Evolutionary conservation across 2,113 vertebrate genomes (phyloP).

Genomic region (Formicarius rufipectus): DNA sequence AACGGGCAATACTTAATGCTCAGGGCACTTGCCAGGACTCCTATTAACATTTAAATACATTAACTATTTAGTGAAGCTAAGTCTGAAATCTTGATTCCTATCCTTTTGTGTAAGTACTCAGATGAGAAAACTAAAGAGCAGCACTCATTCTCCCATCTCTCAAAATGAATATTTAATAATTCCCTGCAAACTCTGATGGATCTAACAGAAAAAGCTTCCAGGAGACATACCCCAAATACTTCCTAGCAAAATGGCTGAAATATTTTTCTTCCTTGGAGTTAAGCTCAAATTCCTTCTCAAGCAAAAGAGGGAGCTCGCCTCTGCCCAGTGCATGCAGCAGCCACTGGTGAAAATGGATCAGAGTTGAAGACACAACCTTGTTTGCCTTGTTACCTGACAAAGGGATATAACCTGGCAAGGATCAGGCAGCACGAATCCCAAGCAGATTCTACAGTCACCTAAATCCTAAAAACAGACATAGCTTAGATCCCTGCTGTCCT

Average conservation of each 20-base stretch:
- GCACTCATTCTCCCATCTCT: neutral
- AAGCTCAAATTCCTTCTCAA: neutral
- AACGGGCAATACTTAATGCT: conserved; percentile 32
- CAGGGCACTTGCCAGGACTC: conserved; percentile 18
- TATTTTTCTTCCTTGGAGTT: neutral
- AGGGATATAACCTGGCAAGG: neutral
- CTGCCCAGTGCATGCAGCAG: neutral
- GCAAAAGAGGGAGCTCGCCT: neutral
- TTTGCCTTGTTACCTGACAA: neutral
- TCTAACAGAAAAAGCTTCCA: neutral
- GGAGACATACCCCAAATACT: neutral
- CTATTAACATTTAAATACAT: conserved; percentile 62
- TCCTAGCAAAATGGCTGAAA: neutral
- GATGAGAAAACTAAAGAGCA: conserved; percentile 10
- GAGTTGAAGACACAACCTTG: neutral
- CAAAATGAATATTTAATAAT: conserved; percentile 29
- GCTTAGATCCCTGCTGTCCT: neutral
- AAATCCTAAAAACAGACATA: neutral
- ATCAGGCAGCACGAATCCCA: neutral
- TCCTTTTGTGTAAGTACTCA: neutral
- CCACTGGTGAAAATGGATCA: neutral
- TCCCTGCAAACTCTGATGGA: neutral
- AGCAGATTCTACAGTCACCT: neutral
- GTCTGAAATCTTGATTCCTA: neutral
- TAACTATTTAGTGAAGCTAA: conserved; percentile 19